These are phyloP conservation scores for Sepioteuthis lessoniana DNA, from an alignment of 2,888 invertebrate genomes.

Conservation along the genomic window DNA sequence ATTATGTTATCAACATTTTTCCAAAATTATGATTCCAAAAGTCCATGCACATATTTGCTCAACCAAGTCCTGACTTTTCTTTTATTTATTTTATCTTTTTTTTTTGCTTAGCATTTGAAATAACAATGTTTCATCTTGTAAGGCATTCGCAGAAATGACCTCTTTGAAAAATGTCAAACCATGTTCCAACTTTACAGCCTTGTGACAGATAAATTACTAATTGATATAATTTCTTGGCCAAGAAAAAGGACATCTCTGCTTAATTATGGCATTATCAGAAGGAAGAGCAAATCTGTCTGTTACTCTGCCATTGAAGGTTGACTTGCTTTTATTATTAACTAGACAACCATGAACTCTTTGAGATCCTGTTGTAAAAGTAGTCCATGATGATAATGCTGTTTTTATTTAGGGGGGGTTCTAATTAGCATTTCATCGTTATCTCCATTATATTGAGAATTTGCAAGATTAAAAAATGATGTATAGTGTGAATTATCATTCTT, in stretches of 20 bases:
- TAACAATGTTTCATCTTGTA: neutral
- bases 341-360: no score
- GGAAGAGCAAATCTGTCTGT: neutral
- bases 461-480: no score
- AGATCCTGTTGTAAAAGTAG: no score
- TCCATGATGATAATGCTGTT: no score
- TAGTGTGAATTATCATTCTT: no score
- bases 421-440: no score
- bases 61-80: neutral
- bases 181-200: neutral
- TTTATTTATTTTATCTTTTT: no score
- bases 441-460: no score
- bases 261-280: neutral
- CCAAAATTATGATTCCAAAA: neutral
- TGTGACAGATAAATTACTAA: slow-evolving; percentile 33
- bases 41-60: neutral
- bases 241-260: neutral
- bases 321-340: neutral
- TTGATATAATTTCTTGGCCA: slow-evolving; percentile 18
- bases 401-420: no score
- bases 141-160: neutral
- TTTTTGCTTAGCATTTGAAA: neutral
- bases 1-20: slow-evolving; percentile 17
- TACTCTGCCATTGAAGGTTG: neutral
- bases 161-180: slow-evolving; percentile 25